Percentiles rank a stretch among this genome's conserved stretches.
These are phyloP conservation scores for Dipodomys spectabilis DNA, from an alignment of 2,113 vertebrate species.

Conservation along the genomic window DNA sequence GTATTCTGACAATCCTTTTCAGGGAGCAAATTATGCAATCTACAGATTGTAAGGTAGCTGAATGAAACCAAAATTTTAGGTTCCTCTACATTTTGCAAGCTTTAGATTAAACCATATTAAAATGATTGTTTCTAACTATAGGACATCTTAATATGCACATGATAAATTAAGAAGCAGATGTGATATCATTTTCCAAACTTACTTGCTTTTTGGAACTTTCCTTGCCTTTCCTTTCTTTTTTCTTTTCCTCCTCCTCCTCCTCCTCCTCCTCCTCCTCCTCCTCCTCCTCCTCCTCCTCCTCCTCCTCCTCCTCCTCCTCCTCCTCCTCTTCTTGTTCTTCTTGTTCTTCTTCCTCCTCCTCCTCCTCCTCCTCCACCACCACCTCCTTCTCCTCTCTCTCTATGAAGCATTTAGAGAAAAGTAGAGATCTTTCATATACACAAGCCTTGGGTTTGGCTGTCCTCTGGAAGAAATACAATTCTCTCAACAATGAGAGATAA, in stretches of 20 bases:
- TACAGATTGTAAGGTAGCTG: neutral
- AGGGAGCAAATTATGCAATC: constrained; percentile 14
- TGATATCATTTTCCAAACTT: neutral
- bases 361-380: no score
- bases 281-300: no score
- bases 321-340: no score
- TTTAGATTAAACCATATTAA: neutral
- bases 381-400: no score
- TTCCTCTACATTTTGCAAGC: neutral
- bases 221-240: no score
- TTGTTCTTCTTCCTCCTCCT: no score
- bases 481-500: neutral
- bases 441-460: neutral
- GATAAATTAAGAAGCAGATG: neutral
- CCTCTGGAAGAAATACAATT: neutral
- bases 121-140: constrained; percentile 30
- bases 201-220: neutral
- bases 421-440: neutral
- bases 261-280: no score
- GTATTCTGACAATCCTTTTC: neutral
- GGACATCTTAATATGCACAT: neutral
- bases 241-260: no score
- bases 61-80: neutral
- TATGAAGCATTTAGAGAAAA: neutral
- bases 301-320: no score